A percentile compares a stretch with the other conserved stretches of the same genome.
These are phyloP conservation scores for Cettia cetti DNA, from an alignment of 2,113 vertebrate species.

Conservation along the genomic window DNA sequence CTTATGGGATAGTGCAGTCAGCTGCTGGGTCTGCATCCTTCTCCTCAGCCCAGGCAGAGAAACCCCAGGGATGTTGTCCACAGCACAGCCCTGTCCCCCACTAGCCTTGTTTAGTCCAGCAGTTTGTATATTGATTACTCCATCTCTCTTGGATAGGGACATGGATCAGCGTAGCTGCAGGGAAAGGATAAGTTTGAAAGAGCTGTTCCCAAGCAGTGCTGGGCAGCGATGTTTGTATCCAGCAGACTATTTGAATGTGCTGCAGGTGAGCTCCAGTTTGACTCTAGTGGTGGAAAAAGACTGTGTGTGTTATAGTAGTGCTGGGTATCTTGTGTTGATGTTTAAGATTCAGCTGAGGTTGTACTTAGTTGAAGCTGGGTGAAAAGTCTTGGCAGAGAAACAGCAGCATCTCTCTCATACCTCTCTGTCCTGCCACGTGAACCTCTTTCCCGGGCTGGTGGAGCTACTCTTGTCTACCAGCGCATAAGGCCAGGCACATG, in stretches of 20 bases:
- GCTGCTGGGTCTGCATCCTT: background rate
- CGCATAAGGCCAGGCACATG: background rate
- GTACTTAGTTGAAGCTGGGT: background rate
- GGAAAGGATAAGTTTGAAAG: background rate
- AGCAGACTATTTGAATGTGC: background rate
- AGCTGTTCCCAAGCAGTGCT: background rate
- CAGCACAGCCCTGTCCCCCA: background rate
- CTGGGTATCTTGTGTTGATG: background rate
- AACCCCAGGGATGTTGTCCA: background rate
- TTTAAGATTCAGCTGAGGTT: background rate
- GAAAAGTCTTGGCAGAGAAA: background rate
- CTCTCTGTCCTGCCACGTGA: rapidly evolving
- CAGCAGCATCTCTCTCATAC: background rate
- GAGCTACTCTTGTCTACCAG: background rate
- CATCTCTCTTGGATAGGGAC: background rate
- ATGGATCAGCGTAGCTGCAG: background rate
- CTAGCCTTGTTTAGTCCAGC: background rate
- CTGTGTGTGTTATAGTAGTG: background rate
- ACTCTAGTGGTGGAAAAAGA: background rate
- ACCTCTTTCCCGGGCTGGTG: background rate
- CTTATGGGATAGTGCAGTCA: background rate
- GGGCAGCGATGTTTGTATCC: background rate
- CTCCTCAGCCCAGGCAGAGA: background rate
- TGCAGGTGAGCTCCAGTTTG: rapidly evolving
- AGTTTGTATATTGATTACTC: background rate